phyloP scores from a whole-genome alignment of 92 coral and sea anemone genomes.

The Zoanthus solanderi region DNA sequence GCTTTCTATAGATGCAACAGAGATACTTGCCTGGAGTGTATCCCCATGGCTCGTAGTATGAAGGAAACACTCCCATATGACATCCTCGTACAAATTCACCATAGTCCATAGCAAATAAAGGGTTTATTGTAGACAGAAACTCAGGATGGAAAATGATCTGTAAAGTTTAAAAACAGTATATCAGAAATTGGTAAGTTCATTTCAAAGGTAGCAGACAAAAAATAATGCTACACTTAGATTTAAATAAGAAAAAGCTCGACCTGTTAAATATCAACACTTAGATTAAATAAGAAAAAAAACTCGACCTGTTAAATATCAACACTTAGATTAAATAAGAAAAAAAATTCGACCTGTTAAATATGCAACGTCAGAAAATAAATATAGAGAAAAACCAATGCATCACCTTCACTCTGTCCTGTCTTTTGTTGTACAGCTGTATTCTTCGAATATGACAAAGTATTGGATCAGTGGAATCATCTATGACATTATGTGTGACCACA shows the following conservation, averaged over 20 bases:
- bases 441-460: conserved; percentile 92
- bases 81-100: conserved; percentile 98
- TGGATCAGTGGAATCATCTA: conserved; percentile 83
- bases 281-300: neutral
- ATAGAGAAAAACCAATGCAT: neutral
- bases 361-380: neutral
- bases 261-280: neutral
- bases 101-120: conserved; percentile 95
- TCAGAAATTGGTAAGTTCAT: no score
- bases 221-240: no score
- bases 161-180: neutral
- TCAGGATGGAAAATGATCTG: conserved; percentile 97
- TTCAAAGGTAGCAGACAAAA: no score
- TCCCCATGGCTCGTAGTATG: conserved; percentile 99
- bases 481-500: conserved; percentile 93
- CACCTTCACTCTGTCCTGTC: conserved; percentile 95
- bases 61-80: conserved; percentile 96
- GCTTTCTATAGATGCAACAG: no score
- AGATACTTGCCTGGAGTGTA: conserved; percentile 90
- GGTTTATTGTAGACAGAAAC: conserved; percentile 92
- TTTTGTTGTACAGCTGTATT: conserved; percentile 78
- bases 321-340: neutral
- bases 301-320: neutral
- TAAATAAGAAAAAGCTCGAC: neutral
- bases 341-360: neutral